Percentiles rank a stretch among this genome's conserved stretches.
Evolutionary conservation across 2,797 vertebrate species (phyloP).

Genomic region (Sebastes iracundus): DNA sequence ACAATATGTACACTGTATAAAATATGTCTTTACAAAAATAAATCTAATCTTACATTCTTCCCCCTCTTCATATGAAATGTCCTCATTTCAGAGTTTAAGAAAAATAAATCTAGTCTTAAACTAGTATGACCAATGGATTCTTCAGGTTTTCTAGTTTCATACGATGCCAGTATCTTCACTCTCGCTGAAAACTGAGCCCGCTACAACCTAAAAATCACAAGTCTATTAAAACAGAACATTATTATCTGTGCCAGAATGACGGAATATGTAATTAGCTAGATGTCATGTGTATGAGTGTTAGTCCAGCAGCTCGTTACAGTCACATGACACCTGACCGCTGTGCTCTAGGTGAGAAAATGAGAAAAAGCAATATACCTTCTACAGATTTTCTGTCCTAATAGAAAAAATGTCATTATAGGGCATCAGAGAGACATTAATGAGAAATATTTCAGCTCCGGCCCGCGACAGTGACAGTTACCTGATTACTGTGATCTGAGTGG

Average conservation of each 20-base stretch:
- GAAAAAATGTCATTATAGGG: conserved; percentile 43
- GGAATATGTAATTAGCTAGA: conserved; percentile 9
- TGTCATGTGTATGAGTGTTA: not conserved
- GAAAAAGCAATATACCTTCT: conserved; percentile 9
- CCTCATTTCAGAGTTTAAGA: too few relatives aligned
- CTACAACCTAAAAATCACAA: too few relatives aligned
- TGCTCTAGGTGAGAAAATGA: not conserved
- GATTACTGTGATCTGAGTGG: conserved; percentile 85
- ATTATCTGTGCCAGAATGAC: conserved; percentile 3
- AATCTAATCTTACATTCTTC: too few relatives aligned
- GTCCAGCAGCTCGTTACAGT: conserved; percentile 1
- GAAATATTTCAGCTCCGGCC: conserved; percentile 10
- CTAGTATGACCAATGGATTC: too few relatives aligned
- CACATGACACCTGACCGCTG: conserved; percentile 3
- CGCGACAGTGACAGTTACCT: conserved; percentile 82
- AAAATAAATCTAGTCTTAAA: too few relatives aligned
- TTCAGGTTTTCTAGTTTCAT: too few relatives aligned
- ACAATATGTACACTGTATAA: too few relatives aligned
- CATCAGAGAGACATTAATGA: conserved; percentile 45
- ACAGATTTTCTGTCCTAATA: conserved; percentile 13
- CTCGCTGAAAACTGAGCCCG: too few relatives aligned
- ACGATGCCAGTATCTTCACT: too few relatives aligned
- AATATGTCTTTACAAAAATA: too few relatives aligned
- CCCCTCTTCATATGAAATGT: too few relatives aligned
- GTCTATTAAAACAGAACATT: not conserved